Conservation (phyloP, 2,797 vertebrate genomes). For the Scomberomorus guttatus region DNA sequence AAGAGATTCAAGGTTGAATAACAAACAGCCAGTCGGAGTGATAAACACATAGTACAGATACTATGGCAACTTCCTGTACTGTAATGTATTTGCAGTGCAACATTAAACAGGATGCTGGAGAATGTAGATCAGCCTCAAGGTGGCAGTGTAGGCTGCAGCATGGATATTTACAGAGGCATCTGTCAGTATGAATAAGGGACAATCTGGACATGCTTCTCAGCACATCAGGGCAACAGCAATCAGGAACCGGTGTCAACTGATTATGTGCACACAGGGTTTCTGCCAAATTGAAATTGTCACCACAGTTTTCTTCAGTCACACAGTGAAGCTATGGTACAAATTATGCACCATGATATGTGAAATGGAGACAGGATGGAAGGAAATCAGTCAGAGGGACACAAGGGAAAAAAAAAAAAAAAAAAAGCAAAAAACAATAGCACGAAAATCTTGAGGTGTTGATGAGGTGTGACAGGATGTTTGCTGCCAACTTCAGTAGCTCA, state of each 20-base stretch:
- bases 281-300: slow-evolving; percentile 81
- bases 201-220: slow-evolving; percentile 70
- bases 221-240: slow-evolving; percentile 73
- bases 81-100: slow-evolving; percentile 23
- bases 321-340: slow-evolving; percentile 69
- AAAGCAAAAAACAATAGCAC: slow-evolving; percentile 35
- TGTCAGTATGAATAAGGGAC: slow-evolving; percentile 63
- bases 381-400: slow-evolving; percentile 71
- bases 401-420: slow-evolving; percentile 1
- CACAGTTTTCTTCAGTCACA: slow-evolving; percentile 73
- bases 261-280: slow-evolving; percentile 67
- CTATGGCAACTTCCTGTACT: slow-evolving; percentile 19
- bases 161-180: slow-evolving; percentile 29
- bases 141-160: slow-evolving; percentile 79
- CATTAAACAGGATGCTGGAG: slow-evolving; percentile 31
- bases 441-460: slow-evolving; percentile 77
- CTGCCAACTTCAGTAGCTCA: slow-evolving; percentile 69
- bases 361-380: slow-evolving; percentile 60
- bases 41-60: slow-evolving; percentile 25
- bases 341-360: slow-evolving; percentile 69
- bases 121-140: slow-evolving; percentile 66
- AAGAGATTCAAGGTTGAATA: slow-evolving; percentile 9
- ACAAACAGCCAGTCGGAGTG: neutral
- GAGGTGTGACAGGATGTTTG: slow-evolving; percentile 76
- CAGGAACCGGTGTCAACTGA: slow-evolving; percentile 74